Conservation (phyloP, 2,113 vertebrate genomes). For the Cygnus atratus region DNA sequence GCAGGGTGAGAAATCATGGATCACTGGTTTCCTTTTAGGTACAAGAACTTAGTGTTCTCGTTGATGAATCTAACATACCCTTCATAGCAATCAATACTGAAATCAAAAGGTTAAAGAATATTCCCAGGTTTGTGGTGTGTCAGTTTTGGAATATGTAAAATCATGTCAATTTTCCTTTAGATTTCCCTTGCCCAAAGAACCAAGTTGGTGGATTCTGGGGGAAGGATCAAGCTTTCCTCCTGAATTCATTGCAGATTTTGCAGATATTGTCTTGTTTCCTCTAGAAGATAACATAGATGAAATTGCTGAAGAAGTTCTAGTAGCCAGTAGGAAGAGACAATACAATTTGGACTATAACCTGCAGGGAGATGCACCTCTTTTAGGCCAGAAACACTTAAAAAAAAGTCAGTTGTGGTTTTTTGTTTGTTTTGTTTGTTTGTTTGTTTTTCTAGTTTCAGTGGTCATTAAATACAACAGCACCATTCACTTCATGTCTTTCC, state of each 20-base stretch:
- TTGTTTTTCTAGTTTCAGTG: background rate
- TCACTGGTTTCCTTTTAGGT: background rate
- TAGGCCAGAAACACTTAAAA: background rate
- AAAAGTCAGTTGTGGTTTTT: background rate
- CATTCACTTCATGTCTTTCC: fast-evolving
- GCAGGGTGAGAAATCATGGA: background rate
- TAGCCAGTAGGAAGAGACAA: background rate
- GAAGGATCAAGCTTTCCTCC: background rate
- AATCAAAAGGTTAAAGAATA: background rate
- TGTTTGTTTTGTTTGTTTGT: no score
- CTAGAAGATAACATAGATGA: background rate
- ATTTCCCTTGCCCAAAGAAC: background rate
- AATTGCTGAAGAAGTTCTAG: background rate
- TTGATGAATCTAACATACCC: background rate
- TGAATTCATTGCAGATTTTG: background rate
- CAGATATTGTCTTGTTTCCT: background rate
- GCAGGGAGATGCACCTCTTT: background rate
- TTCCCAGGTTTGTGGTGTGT: background rate
- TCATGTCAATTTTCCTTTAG: background rate
- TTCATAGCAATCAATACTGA: background rate
- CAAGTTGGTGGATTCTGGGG: background rate
- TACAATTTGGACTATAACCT: background rate
- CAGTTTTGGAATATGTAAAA: background rate
- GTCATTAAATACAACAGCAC: background rate
- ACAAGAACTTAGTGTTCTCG: background rate